Conservation (phyloP, 1,140 invertebrate species). For the Leucophenga varia region DNA sequence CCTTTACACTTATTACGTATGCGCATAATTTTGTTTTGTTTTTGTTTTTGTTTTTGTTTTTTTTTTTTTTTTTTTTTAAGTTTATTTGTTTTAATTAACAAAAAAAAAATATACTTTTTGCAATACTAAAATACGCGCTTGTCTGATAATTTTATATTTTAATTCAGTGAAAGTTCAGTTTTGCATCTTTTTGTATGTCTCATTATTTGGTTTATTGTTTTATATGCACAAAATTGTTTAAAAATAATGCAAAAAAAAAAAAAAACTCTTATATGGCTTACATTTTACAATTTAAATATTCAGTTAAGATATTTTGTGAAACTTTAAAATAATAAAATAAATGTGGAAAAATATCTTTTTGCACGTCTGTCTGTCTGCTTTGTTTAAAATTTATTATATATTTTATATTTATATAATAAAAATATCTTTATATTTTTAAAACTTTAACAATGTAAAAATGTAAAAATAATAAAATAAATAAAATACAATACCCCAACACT, state of each 20-base stretch:
- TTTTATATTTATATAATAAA: slow-evolving; percentile 23
- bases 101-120: slow-evolving; percentile 5
- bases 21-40: slow-evolving; percentile 42
- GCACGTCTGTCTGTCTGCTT: slow-evolving; percentile 7
- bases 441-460: slow-evolving; percentile 3
- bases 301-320: slow-evolving; percentile 2
- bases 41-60: slow-evolving; percentile 13
- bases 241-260: slow-evolving; percentile 40
- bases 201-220: slow-evolving; percentile 23
- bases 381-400: slow-evolving; percentile 3
- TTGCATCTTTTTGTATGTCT: slow-evolving; percentile 10
- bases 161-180: background rate
- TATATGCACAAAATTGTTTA: slow-evolving; percentile 41
- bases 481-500: slow-evolving; percentile 27
- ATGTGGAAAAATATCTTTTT: slow-evolving; percentile 11
- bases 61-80: background rate
- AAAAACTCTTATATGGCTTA: too few species aligned
- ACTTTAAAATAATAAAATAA: too few species aligned
- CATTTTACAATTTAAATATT: slow-evolving; percentile 14
- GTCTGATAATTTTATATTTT: slow-evolving; percentile 5
- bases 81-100: too few species aligned
- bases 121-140: slow-evolving; percentile 6
- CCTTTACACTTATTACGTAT: slow-evolving; percentile 6
- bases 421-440: too few species aligned
- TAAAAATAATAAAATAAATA: slow-evolving; percentile 11